These are phyloP conservation scores for Brienomyrus brachyistius DNA, from an alignment of 2,113 vertebrate genomes.

Conservation along the genomic window DNA sequence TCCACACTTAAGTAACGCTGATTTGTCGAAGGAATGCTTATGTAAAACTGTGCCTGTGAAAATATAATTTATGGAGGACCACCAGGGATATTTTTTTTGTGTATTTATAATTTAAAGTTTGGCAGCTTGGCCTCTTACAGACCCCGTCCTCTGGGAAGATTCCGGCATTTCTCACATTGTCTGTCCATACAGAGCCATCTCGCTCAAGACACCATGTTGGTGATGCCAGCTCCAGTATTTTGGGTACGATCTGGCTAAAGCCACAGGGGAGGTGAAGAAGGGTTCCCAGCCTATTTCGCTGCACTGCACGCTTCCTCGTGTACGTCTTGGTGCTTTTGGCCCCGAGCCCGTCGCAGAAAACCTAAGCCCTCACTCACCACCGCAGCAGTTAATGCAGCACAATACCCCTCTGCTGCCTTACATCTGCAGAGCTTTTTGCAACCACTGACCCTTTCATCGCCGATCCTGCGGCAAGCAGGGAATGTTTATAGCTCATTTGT, in stretches of 20 bases:
- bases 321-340: neutral
- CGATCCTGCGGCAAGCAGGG: conserved; percentile 39
- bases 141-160: conserved; percentile 29
- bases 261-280: too few species aligned
- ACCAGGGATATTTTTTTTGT: conserved; percentile 40
- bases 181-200: conserved; percentile 42
- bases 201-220: conserved; percentile 39
- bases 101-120: conserved; percentile 55
- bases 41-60: neutral
- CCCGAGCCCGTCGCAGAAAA: neutral
- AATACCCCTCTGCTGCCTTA: neutral
- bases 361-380: neutral
- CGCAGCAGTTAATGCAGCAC: neutral
- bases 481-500: conserved; percentile 53
- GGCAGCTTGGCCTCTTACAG: conserved; percentile 37
- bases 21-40: conserved; percentile 46
- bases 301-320: neutral
- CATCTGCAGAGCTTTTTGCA: neutral
- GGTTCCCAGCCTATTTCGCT: neutral
- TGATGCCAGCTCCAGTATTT: conserved; percentile 28
- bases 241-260: neutral
- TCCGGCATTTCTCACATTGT: conserved; percentile 42
- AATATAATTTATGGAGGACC: conserved; percentile 49
- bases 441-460: conserved; percentile 27
- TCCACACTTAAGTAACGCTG: conserved; percentile 48